phyloP scores from a whole-genome alignment of 2,113 vertebrate species.

The Bolborhynchus lineola region DNA sequence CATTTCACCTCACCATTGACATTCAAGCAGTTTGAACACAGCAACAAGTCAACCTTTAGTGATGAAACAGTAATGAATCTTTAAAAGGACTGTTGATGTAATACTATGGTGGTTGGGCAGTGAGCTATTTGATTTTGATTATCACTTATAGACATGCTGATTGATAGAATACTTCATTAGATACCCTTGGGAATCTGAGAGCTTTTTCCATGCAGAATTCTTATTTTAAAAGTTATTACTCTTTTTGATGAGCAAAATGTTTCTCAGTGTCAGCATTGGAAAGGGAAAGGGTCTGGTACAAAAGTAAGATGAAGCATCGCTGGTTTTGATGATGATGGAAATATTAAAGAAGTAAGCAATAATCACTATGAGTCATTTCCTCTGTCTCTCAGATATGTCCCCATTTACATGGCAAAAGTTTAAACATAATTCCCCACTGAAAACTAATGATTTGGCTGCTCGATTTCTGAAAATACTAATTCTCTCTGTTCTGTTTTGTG shows the following conservation, averaged over 20 bases:
- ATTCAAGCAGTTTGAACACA: not conserved
- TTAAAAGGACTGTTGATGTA: conserved; percentile 4
- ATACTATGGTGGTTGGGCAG: not conserved
- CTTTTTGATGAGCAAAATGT: not conserved
- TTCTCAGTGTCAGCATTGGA: not conserved
- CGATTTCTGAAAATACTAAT: not conserved
- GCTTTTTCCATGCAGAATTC: not conserved
- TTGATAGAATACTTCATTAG: not conserved
- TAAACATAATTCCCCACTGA: not conserved
- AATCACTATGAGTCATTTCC: not conserved
- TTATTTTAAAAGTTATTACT: not conserved
- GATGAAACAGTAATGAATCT: conserved; percentile 31
- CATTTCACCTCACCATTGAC: conserved; percentile 13
- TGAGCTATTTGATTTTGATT: not conserved
- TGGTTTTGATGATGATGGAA: not conserved
- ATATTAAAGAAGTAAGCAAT: not conserved
- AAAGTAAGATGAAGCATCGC: not conserved
- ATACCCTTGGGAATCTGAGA: not conserved
- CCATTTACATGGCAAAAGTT: not conserved
- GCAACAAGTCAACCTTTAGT: not conserved
- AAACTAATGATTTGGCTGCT: not conserved
- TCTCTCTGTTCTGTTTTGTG: not conserved
- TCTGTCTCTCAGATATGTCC: not conserved
- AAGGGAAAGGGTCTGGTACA: not conserved
- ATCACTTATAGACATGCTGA: not conserved